These are phyloP conservation scores for Chaetogeoica ovagalla DNA, from an alignment of 2,888 invertebrate species.

Conservation along the genomic window DNA sequence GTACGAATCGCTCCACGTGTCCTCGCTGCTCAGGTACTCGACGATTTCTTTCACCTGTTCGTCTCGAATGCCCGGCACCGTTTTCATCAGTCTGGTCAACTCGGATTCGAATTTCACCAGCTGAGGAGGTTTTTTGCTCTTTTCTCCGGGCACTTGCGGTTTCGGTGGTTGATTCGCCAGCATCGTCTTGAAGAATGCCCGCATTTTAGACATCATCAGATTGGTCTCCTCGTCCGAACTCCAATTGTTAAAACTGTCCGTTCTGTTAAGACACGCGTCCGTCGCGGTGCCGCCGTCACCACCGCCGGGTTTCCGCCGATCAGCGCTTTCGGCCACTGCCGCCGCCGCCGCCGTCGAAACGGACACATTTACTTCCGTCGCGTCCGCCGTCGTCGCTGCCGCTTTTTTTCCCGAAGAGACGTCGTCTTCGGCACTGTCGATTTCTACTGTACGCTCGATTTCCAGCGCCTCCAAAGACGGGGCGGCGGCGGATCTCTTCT, in stretches of 20 bases:
- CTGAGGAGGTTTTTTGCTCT: slow-evolving; percentile 81
- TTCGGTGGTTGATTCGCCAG: slow-evolving; percentile 66
- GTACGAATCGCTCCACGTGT: slow-evolving; percentile 91
- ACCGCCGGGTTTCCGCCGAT: slow-evolving; percentile 38
- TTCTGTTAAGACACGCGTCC: slow-evolving; percentile 67
- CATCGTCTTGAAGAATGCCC: slow-evolving; percentile 89
- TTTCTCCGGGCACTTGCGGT: slow-evolving; percentile 59
- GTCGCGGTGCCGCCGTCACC: slow-evolving; percentile 58
- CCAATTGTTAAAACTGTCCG: slow-evolving; percentile 92
- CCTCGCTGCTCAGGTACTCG: slow-evolving; percentile 88
- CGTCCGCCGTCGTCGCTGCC: not conserved
- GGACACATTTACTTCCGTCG: slow-evolving; percentile 1
- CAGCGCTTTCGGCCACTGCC: slow-evolving; percentile 55
- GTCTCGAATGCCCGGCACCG: slow-evolving; percentile 86
- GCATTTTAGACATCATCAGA: slow-evolving; percentile 92
- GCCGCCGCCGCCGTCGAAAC: slow-evolving; percentile 14
- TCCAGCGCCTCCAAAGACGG: slow-evolving; percentile 56
- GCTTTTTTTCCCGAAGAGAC: slow-evolving; percentile 61
- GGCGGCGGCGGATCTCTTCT: slow-evolving; percentile 64
- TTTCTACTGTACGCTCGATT: slow-evolving; percentile 49
- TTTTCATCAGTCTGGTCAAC: slow-evolving; percentile 87
- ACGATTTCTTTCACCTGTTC: slow-evolving; percentile 90
- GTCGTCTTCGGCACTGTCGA: slow-evolving; percentile 63
- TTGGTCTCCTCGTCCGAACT: slow-evolving; percentile 93
- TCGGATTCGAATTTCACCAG: slow-evolving; percentile 87